phyloP scores from a whole-genome alignment of 64 coral and sea anemone species.

The Catalaphyllia jardinei region DNA sequence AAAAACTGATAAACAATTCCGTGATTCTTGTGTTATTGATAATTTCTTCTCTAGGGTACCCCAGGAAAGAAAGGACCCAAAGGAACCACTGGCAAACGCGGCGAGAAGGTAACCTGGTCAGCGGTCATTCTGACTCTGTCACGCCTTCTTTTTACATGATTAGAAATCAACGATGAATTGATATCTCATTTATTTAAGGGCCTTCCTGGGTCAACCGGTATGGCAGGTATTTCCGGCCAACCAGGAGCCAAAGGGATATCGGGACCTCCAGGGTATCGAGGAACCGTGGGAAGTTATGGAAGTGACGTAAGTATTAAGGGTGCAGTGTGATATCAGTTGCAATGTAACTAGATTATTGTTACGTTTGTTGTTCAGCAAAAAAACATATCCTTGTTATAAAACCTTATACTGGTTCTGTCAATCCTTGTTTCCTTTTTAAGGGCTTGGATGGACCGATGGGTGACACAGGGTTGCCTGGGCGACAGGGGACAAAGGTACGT shows the following conservation, averaged over 20 bases:
- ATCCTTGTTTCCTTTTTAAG: not conserved
- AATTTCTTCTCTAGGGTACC: not conserved
- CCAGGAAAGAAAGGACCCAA: constrained; percentile 16
- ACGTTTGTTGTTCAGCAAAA: no score
- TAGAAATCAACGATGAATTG: not conserved
- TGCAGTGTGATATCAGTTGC: no score
- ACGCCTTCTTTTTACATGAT: not conserved
- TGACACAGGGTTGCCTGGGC: constrained; percentile 4
- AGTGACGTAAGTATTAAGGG: not conserved
- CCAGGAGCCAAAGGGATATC: constrained; percentile 2
- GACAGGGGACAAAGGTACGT: constrained; percentile 44
- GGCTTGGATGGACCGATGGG: not conserved
- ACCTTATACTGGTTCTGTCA: not conserved
- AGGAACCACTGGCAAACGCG: constrained; percentile 26
- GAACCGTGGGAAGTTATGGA: not conserved
- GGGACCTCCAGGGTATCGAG: constrained; percentile 2
- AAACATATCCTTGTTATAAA: no score
- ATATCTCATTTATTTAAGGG: constrained; percentile 4
- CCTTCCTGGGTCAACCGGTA: constrained; percentile 2
- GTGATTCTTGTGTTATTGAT: not conserved
- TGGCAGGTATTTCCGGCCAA: not conserved
- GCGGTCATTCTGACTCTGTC: not conserved
- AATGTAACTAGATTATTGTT: no score
- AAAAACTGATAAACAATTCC: not conserved
- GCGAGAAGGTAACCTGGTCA: not conserved